Evolutionary conservation across 2,888 invertebrate genomes (phyloP).

Genomic region (Drosophila anomalata): DNA sequence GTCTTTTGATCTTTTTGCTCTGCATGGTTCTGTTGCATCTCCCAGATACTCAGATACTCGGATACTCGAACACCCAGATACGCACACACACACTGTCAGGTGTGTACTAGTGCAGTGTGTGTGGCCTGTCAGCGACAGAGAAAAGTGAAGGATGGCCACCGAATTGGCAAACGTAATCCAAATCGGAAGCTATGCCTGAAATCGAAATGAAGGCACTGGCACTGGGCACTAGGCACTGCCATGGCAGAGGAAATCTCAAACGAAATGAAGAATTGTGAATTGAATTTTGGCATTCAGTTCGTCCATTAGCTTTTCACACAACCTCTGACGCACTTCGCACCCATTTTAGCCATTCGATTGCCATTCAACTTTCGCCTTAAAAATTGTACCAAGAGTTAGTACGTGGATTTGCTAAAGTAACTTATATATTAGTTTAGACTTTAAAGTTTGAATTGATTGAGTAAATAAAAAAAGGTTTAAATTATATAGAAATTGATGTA

Average conservation of each 20-base stretch:
- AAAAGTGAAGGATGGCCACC: slow-evolving; percentile 48
- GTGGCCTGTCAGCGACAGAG: slow-evolving; percentile 49
- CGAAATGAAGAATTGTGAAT: slow-evolving; percentile 47
- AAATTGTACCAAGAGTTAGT: slow-evolving; percentile 34
- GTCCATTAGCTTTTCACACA: slow-evolving; percentile 50
- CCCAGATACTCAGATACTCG: slow-evolving; percentile 11
- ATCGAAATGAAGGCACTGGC: slow-evolving; percentile 30
- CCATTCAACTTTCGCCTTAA: slow-evolving; percentile 60
- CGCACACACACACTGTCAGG: slow-evolving; percentile 15
- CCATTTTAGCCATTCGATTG: slow-evolving; percentile 45
- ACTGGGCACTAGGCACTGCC: too few relatives aligned
- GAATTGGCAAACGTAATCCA: slow-evolving; percentile 43
- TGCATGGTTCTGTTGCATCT: slow-evolving; percentile 36
- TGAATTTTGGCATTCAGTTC: slow-evolving; percentile 36
- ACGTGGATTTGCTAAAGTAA: neutral
- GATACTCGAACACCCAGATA: slow-evolving; percentile 3
- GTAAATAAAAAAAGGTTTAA: neutral
- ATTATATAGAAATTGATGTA: neutral
- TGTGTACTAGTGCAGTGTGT: slow-evolving; percentile 6
- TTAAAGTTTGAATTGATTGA: neutral
- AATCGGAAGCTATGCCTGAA: slow-evolving; percentile 46
- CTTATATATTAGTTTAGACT: neutral
- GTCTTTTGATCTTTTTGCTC: slow-evolving; percentile 72
- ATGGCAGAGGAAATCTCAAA: slow-evolving; percentile 12
- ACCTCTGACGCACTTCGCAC: slow-evolving; percentile 71